A percentile compares a stretch with the other conserved stretches of the same genome.
Conservation (phyloP, 92 coral and sea anemone genomes). For the Hydrozoanthus gracilis region DNA sequence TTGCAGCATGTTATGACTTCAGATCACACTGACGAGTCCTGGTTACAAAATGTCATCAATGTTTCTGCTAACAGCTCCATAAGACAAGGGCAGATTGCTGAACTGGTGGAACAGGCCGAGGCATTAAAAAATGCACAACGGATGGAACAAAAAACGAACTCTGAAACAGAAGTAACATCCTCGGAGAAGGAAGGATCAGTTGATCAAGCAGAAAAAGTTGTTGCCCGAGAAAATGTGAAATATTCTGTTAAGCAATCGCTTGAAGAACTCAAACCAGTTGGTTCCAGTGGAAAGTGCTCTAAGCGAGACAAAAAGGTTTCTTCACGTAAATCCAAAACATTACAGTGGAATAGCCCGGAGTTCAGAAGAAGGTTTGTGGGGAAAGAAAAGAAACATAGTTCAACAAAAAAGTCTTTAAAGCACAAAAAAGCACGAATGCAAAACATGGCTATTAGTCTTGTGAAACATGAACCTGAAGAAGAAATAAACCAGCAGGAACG, state of each 20-base stretch:
- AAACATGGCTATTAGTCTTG: not conserved
- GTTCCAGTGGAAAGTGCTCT: not conserved
- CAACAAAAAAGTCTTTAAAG: not conserved
- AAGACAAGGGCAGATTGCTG: not conserved
- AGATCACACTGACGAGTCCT: constrained; percentile 1
- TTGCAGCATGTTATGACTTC: not conserved
- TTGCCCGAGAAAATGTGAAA: not conserved
- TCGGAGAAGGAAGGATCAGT: not conserved
- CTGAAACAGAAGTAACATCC: not conserved
- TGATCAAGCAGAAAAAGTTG: not conserved
- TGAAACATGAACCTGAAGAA: not conserved
- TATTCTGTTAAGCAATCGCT: not conserved
- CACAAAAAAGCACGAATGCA: not conserved
- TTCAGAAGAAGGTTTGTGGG: not conserved
- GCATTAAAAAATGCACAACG: not conserved
- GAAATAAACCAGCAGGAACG: not conserved
- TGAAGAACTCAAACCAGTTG: not conserved
- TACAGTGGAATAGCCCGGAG: not conserved
- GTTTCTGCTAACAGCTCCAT: not conserved
- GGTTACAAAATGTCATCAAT: not conserved
- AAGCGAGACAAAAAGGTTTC: not conserved
- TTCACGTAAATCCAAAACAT: not conserved
- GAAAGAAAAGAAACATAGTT: not conserved
- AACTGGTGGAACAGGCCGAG: not conserved
- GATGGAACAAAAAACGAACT: not conserved